Conservation (phyloP, 2,113 vertebrate genomes). For the Genyomyrus donnyi region DNA sequence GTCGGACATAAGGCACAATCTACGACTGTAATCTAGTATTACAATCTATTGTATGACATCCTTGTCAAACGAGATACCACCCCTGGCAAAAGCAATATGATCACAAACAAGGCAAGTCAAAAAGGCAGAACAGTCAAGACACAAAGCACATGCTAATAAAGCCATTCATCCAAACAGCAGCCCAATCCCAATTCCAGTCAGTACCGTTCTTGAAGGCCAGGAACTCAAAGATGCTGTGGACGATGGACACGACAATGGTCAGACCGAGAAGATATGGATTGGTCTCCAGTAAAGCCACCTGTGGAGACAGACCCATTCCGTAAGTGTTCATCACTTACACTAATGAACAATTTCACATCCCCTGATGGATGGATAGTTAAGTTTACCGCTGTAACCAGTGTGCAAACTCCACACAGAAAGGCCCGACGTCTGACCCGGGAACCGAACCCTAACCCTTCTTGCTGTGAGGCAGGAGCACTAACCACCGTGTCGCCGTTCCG, state of each 20-base stretch:
- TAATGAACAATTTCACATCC: not conserved
- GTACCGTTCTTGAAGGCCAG: constrained; percentile 91
- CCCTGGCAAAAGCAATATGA: not conserved
- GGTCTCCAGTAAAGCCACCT: constrained; percentile 89
- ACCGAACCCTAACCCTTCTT: too few species aligned
- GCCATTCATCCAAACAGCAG: not conserved
- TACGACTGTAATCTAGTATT: not conserved
- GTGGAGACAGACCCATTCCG: constrained; percentile 21
- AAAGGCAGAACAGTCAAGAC: not conserved
- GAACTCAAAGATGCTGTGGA: constrained; percentile 94
- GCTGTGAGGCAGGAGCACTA: too few species aligned
- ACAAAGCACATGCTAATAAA: not conserved
- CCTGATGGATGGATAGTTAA: not conserved
- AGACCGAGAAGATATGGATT: constrained; percentile 86
- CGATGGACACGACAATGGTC: constrained; percentile 86
- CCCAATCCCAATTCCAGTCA: not conserved
- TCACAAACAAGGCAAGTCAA: not conserved
- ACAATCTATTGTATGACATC: not conserved
- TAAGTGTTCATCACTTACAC: not conserved
- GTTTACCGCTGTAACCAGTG: too few species aligned
- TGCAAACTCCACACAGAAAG: too few species aligned
- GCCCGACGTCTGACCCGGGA: too few species aligned
- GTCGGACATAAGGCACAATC: not conserved
- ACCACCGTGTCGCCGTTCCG: too few species aligned
- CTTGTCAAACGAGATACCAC: not conserved